A percentile compares a stretch with the other conserved stretches of the same genome.
Conservation (phyloP, 2,797 vertebrate species). For the Anas georgica region DNA sequence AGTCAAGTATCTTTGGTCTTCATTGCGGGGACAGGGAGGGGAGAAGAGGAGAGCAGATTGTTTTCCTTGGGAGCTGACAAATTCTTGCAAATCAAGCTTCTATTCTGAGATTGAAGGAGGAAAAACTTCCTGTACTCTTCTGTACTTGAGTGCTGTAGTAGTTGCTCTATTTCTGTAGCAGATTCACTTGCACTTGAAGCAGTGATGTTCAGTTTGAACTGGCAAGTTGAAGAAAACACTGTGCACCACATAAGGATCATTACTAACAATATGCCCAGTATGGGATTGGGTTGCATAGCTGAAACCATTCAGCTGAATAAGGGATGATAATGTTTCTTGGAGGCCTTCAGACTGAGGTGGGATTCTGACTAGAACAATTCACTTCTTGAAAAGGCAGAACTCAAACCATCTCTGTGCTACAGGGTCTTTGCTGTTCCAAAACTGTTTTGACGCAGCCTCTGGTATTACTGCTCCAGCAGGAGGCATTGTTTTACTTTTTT, state of each 20-base stretch:
- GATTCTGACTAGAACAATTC: fast-evolving
- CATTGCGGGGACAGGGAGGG: fast-evolving
- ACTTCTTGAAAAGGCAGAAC: not conserved
- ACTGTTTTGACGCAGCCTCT: not conserved
- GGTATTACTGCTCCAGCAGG: not conserved
- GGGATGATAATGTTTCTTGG: not conserved
- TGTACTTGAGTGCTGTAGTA: not conserved
- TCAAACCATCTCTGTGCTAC: fast-evolving
- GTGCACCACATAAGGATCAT: not conserved
- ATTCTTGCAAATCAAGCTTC: not conserved
- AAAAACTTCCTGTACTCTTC: not conserved
- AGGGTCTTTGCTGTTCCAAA: not conserved
- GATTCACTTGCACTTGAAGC: not conserved
- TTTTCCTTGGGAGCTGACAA: not conserved
- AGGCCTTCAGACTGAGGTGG: not conserved
- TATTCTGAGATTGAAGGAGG: not conserved
- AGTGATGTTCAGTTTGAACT: not conserved
- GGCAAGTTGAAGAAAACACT: not conserved
- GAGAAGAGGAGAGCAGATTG: not conserved
- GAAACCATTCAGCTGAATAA: not conserved
- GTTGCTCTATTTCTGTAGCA: not conserved
- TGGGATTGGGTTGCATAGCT: not conserved
- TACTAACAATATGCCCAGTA: fast-evolving
- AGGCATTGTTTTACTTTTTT: not conserved
- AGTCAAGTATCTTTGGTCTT: not conserved